Percentiles rank a stretch among this genome's conserved stretches.
phyloP scores from a whole-genome alignment of 2,888 invertebrate genomes.

The Pristionchus exspectatus region DNA sequence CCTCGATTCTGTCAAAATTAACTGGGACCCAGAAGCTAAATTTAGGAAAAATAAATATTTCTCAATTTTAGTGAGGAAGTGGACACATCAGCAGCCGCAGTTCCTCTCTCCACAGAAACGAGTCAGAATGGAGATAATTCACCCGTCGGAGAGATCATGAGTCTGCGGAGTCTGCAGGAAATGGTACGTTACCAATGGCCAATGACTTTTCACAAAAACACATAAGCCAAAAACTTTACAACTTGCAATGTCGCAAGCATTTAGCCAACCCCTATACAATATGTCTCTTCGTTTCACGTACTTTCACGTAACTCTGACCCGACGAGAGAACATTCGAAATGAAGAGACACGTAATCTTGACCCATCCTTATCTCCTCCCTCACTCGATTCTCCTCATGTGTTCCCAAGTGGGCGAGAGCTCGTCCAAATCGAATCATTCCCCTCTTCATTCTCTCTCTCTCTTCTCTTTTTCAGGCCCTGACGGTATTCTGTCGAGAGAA shows the following conservation, averaged over 20 bases:
- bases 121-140: conserved; percentile 46
- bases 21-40: too few species aligned
- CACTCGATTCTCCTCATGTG: not conserved
- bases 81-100: conserved; percentile 40
- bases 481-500: conserved; percentile 77
- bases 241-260: too few species aligned
- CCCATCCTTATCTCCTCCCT: not conserved
- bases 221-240: too few species aligned
- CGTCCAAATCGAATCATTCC: conserved; percentile 17
- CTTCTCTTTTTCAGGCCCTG: conserved; percentile 70
- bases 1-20: not conserved
- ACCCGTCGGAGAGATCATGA: conserved; percentile 61
- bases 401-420: conserved; percentile 21
- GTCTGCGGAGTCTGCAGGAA: conserved; percentile 75
- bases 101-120: conserved; percentile 42
- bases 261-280: too few species aligned
- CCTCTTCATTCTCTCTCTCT: not conserved
- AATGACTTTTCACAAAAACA: not conserved
- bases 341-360: not conserved
- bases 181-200: conserved; percentile 64
- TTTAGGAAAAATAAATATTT: not conserved
- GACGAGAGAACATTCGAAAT: too few species aligned
- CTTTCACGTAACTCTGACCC: too few species aligned
- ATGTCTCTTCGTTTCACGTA: too few species aligned
- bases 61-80: conserved; percentile 36